Evolutionary conservation across 2,888 invertebrate genomes (phyloP).

Genomic region (Anoncus sp.): DNA sequence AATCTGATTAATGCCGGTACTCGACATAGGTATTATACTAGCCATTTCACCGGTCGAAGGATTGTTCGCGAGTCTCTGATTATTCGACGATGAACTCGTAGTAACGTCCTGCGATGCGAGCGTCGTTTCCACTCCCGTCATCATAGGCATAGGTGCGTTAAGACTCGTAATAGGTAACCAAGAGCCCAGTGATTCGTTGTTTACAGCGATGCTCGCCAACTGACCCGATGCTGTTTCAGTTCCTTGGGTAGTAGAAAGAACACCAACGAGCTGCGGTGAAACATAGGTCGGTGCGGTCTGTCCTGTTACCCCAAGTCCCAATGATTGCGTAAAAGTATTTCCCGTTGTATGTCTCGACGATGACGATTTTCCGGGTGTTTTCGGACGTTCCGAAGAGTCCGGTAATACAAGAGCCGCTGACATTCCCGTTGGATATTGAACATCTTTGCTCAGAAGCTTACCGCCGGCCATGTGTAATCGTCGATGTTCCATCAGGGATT

Average conservation of each 20-base stretch:
- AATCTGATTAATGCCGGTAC: neutral
- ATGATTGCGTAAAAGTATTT: neutral
- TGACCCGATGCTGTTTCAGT: neutral
- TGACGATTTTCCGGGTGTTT: neutral
- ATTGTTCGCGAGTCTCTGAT: neutral
- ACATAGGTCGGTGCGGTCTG: neutral
- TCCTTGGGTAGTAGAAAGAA: neutral
- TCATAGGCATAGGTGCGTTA: neutral
- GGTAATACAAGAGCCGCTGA: slow-evolving; percentile 56
- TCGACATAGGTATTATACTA: neutral
- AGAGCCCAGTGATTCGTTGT: slow-evolving; percentile 6
- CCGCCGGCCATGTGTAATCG: slow-evolving; percentile 37
- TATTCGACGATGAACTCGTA: neutral
- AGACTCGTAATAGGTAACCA: slow-evolving; percentile 13
- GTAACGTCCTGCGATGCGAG: neutral
- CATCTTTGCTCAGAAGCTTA: neutral
- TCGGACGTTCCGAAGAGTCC: slow-evolving; percentile 18
- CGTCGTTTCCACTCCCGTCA: neutral
- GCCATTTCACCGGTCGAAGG: neutral
- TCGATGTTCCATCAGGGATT: slow-evolving; percentile 64
- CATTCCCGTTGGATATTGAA: slow-evolving; percentile 45
- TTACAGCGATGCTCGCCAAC: neutral
- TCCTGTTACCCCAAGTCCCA: neutral
- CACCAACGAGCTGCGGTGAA: neutral
- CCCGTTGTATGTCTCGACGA: neutral